phyloP scores from a whole-genome alignment of 2,113 vertebrate genomes.

The Sapayoa aenigma region DNA sequence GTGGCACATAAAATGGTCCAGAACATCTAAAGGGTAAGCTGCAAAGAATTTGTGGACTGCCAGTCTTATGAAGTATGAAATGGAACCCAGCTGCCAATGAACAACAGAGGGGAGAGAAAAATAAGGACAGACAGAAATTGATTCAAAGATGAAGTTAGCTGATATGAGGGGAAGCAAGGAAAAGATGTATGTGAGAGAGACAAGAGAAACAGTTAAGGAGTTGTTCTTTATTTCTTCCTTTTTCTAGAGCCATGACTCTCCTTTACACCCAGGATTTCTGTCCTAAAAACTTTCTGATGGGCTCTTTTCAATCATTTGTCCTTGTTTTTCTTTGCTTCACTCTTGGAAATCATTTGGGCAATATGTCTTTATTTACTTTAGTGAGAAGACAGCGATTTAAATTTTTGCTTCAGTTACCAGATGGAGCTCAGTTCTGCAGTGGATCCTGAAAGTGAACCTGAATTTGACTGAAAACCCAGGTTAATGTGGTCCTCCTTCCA shows the following conservation, averaged over 20 bases:
- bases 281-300: not conserved
- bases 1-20: not conserved
- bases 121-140: not conserved
- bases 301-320: not conserved
- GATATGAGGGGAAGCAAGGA: not conserved
- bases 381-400: not conserved
- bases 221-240: not conserved
- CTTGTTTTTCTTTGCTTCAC: not conserved
- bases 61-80: not conserved
- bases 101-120: not conserved
- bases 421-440: not conserved
- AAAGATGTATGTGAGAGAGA: not conserved
- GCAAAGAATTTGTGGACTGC: not conserved
- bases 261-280: not conserved
- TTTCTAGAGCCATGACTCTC: not conserved
- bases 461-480: not conserved
- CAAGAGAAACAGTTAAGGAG: not conserved
- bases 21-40: not conserved
- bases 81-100: not conserved
- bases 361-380: not conserved
- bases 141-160: not conserved
- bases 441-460: not conserved
- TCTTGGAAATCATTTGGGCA: not conserved
- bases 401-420: not conserved
- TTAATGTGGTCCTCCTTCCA: not conserved